A percentile compares a stretch with the other conserved stretches of the same genome.
These are phyloP conservation scores for Apocheima hispidaria DNA, from an alignment of 2,888 invertebrate species.

Conservation along the genomic window DNA sequence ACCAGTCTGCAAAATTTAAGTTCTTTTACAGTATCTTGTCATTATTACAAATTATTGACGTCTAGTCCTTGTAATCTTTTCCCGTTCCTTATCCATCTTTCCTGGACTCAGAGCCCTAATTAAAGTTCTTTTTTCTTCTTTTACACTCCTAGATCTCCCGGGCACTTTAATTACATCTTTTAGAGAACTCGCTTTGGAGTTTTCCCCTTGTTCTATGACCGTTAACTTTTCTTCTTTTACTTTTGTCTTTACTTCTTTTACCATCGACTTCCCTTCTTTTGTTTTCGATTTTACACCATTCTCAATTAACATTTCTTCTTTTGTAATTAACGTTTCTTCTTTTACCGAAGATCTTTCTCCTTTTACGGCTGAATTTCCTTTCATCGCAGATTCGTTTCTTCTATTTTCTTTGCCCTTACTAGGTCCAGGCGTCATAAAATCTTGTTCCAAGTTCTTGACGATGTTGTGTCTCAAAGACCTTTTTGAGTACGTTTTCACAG, in stretches of 20 bases:
- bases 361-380: background rate
- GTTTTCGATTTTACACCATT: background rate
- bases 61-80: background rate
- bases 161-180: background rate
- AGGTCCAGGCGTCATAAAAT: constrained; percentile 63
- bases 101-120: constrained; percentile 6
- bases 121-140: constrained; percentile 2
- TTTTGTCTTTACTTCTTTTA: background rate
- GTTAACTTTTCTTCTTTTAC: background rate
- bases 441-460: constrained; percentile 72
- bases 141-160: constrained; percentile 4
- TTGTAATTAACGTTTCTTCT: background rate
- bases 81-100: constrained; percentile 4
- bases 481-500: constrained; percentile 66
- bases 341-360: background rate
- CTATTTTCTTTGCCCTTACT: constrained; percentile 20
- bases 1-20: no score
- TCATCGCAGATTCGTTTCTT: background rate
- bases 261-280: background rate
- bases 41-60: background rate
- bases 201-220: background rate
- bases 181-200: background rate
- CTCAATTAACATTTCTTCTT: background rate
- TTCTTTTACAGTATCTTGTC: background rate
- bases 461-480: constrained; percentile 57